Conservation (phyloP, 2,113 vertebrate genomes). For the Taurulus bubalis region DNA sequence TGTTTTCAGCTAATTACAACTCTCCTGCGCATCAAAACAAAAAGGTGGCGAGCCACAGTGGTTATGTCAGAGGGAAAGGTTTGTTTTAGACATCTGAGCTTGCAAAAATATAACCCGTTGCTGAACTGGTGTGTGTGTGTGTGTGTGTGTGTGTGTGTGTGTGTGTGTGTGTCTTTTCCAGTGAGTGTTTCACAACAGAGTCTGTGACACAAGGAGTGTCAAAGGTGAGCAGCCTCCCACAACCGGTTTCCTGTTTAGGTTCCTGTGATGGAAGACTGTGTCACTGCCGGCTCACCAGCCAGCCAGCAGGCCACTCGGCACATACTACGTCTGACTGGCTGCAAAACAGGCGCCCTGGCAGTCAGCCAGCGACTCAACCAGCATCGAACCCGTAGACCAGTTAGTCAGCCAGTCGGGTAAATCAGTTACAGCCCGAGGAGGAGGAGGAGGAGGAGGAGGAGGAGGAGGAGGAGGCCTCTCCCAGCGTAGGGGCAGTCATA, state of each 20-base stretch:
- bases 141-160: too few relatives aligned
- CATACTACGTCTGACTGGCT: not conserved
- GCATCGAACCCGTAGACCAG: conserved; percentile 34
- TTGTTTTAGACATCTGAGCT: conserved; percentile 32
- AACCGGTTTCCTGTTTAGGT: conserved; percentile 71
- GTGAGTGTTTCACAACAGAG: conserved; percentile 57
- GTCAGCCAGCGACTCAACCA: conserved; percentile 7
- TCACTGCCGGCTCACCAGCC: not conserved
- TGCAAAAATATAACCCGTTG: conserved; percentile 53
- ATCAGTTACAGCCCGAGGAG: conserved; percentile 55
- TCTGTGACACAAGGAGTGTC: conserved; percentile 63
- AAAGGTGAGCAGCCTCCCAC: conserved; percentile 72
- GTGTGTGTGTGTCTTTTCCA: conserved; percentile 64
- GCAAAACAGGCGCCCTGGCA: conserved; percentile 6
- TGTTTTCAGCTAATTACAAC: conserved; percentile 46
- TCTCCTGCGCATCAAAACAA: conserved; percentile 28
- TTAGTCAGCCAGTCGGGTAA: conserved; percentile 41
- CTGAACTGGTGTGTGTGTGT: conserved; percentile 46
- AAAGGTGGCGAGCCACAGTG: conserved; percentile 24
- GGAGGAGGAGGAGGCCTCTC: conserved; percentile 16
- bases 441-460: not conserved
- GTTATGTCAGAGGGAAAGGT: conserved; percentile 10
- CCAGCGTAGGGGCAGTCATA: not conserved
- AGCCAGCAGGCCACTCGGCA: not conserved
- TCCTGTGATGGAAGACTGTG: conserved; percentile 46